Percentiles rank a stretch among this genome's conserved stretches.
These are phyloP conservation scores for Sebastes schlegelii DNA, from an alignment of 2,113 vertebrate species.

Conservation along the genomic window DNA sequence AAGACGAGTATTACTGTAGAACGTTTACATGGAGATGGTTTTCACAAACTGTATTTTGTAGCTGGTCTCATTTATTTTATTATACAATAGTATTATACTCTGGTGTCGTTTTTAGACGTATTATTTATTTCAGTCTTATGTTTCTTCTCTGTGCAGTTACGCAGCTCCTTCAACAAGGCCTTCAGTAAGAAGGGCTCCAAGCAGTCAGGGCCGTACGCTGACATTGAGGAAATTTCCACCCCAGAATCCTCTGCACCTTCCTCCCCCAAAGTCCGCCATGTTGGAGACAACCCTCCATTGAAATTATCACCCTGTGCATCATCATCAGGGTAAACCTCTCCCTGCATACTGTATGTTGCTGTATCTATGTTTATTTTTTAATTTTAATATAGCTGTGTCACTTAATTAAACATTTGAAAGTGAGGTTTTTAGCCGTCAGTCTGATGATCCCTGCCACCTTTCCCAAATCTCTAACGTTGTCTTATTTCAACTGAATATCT, in stretches of 20 bases:
- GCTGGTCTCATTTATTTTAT: too few species aligned
- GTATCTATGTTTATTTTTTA: too few species aligned
- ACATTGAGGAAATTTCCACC: constrained; percentile 97
- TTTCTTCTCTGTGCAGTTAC: constrained; percentile 83
- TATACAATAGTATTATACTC: too few species aligned
- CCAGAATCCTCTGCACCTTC: constrained; percentile 95
- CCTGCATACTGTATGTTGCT: not conserved
- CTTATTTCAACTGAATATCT: constrained; percentile 1
- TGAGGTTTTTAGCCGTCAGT: not conserved
- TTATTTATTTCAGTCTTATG: not conserved
- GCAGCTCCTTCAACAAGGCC: constrained; percentile 98
- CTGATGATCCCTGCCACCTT: not conserved
- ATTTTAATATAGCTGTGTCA: not conserved
- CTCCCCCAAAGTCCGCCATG: constrained; percentile 91
- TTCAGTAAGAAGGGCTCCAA: constrained; percentile 98
- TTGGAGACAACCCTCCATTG: constrained; percentile 77
- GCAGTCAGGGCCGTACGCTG: constrained; percentile 90
- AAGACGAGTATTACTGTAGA: not conserved
- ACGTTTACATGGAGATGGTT: not conserved
- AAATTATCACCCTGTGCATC: constrained; percentile 87
- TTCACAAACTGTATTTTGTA: not conserved
- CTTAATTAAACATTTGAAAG: not conserved
- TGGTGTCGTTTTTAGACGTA: not conserved
- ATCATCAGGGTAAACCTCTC: constrained; percentile 82
- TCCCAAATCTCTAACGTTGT: not conserved